A percentile compares a stretch with the other conserved stretches of the same genome.
Evolutionary conservation across 2,888 invertebrate species (phyloP).

Genomic region (Erpobdella octoculata): DNA sequence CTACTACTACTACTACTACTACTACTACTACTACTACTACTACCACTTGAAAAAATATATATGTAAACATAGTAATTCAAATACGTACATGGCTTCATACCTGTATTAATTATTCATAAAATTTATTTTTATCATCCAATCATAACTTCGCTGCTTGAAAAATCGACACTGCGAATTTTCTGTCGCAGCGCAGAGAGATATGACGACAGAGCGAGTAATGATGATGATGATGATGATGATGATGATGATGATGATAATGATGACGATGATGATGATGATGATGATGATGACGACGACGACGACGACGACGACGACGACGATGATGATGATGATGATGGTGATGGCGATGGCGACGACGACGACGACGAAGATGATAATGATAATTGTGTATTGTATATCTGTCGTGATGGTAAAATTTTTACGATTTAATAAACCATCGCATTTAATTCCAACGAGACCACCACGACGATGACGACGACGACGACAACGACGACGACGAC

Average conservation of each 20-base stretch:
- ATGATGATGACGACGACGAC: constrained; percentile 24
- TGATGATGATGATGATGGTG: constrained; percentile 18
- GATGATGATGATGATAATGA: neutral
- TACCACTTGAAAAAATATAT: neutral
- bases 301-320: constrained; percentile 17
- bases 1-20: constrained; percentile 1
- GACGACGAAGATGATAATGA: too few relatives aligned
- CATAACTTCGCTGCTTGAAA: too few relatives aligned
- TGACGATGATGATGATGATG: constrained; percentile 27
- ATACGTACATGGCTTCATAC: too few relatives aligned
- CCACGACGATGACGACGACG: too few relatives aligned
- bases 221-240: neutral
- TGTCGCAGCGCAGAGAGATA: too few relatives aligned
- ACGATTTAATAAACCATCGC: neutral
- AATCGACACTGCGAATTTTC: too few relatives aligned
- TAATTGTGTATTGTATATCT: neutral
- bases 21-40: constrained; percentile 1
- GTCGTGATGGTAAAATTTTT: neutral
- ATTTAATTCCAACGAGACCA: too few relatives aligned
- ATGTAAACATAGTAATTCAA: too few relatives aligned
- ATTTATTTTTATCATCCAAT: too few relatives aligned
- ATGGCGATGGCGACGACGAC: neutral
- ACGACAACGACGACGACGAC: too few relatives aligned
- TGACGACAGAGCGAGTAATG: too few relatives aligned
- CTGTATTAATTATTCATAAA: too few relatives aligned